Evolutionary conservation across 2,888 invertebrate genomes (phyloP).

Genomic region (Epiperipatus broadwayi): DNA sequence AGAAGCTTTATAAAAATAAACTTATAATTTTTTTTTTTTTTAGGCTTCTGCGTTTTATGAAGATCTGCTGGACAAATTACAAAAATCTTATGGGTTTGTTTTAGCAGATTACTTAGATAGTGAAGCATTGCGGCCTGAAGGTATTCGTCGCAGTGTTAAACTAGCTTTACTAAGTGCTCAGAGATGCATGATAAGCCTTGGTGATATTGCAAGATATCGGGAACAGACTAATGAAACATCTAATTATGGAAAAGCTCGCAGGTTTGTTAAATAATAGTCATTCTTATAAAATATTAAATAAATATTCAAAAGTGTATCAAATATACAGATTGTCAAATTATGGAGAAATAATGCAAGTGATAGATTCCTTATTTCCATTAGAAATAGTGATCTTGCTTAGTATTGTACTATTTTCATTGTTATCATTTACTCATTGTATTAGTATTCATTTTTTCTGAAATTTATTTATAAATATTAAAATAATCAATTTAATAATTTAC

Average conservation of each 20-base stretch:
- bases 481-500: no score
- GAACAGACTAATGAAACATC: constrained; percentile 60
- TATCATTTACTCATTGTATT: no score
- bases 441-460: no score
- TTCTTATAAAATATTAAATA: not conserved
- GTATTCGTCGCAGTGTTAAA: constrained; percentile 39
- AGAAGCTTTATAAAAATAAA: not conserved
- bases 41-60: constrained; percentile 44
- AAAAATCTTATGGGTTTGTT: constrained; percentile 53
- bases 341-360: no score
- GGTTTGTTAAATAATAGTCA: constrained; percentile 28
- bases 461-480: no score
- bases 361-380: no score
- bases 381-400: no score
- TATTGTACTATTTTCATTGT: no score
- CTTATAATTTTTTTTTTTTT: constrained; percentile 10
- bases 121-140: constrained; percentile 29
- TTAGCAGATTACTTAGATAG: constrained; percentile 29
- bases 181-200: constrained; percentile 67
- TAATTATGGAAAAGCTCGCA: constrained; percentile 56
- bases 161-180: constrained; percentile 68
- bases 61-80: constrained; percentile 46
- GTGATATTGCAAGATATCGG: constrained; percentile 76
- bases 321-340: no score
- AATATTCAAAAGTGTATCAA: not conserved